Conservation (phyloP, 2,113 vertebrate genomes). For the Sinocyclocheilus anophthalmus region DNA sequence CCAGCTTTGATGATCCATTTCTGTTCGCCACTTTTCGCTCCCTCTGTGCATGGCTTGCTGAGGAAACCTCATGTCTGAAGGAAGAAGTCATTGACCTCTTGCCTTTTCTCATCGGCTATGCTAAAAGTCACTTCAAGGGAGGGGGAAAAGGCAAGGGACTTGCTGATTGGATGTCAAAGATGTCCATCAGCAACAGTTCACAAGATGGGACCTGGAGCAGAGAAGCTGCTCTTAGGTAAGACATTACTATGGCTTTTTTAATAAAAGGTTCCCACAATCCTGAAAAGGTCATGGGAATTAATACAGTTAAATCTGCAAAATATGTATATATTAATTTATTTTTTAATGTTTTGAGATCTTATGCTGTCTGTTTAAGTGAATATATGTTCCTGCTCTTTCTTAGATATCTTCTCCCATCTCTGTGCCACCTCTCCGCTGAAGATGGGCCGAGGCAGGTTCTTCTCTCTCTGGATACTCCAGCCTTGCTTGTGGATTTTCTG, state of each 20-base stretch:
- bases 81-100: slow-evolving; percentile 89
- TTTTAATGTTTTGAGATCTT: not conserved
- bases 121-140: slow-evolving; percentile 79
- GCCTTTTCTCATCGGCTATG: slow-evolving; percentile 87
- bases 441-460: slow-evolving; percentile 89
- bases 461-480: slow-evolving; percentile 81
- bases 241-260: not conserved
- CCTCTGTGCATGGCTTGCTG: slow-evolving; percentile 93
- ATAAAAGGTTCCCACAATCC: no score
- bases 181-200: slow-evolving; percentile 66
- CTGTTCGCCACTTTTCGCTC: slow-evolving; percentile 89
- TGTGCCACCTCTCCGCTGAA: slow-evolving; percentile 94
- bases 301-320: not conserved
- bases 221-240: slow-evolving; percentile 83
- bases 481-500: slow-evolving; percentile 85
- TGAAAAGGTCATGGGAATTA: no score
- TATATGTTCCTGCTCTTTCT: not conserved
- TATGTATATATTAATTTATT: not conserved
- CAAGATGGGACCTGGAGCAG: slow-evolving; percentile 73
- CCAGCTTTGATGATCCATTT: slow-evolving; percentile 86
- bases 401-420: slow-evolving; percentile 91
- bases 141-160: slow-evolving; percentile 65
- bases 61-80: slow-evolving; percentile 92
- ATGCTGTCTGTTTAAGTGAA: not conserved
- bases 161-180: slow-evolving; percentile 75